phyloP scores from a whole-genome alignment of 2,797 vertebrate species.

The Pseudocheirus occidentalis region DNA sequence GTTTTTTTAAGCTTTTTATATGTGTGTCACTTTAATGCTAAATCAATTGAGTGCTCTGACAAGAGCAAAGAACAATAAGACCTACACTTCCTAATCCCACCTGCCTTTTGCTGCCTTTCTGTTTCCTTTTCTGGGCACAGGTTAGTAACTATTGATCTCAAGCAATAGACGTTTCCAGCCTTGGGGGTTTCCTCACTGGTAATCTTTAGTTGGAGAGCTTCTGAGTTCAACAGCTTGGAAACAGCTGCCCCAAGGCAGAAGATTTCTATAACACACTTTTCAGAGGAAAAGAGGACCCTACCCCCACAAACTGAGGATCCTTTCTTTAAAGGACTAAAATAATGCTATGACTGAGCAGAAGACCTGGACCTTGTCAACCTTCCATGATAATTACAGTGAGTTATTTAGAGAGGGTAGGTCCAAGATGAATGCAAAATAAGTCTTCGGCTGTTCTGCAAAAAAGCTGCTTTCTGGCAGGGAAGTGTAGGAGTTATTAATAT shows the following conservation, averaged over 20 bases:
- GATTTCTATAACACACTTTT: not conserved
- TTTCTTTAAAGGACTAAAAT: not conserved
- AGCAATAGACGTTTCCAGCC: not conserved
- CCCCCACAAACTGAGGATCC: not conserved
- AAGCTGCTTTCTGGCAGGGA: not conserved
- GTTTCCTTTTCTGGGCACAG: not conserved
- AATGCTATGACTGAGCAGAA: not conserved
- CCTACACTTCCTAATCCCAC: not conserved
- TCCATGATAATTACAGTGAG: not conserved
- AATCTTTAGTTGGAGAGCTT: not conserved
- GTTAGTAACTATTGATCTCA: not conserved
- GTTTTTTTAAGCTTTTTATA: not conserved
- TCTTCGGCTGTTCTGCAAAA: not conserved
- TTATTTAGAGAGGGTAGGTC: not conserved
- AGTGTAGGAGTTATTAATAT: not conserved
- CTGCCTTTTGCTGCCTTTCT: not conserved
- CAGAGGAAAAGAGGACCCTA: not conserved
- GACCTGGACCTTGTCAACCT: not conserved
- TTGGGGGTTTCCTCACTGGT: not conserved
- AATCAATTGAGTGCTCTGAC: not conserved
- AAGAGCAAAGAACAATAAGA: not conserved
- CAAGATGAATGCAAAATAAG: not conserved
- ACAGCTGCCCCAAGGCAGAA: not conserved
- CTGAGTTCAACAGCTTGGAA: not conserved
- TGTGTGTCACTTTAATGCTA: not conserved